Conservation (phyloP, 2,888 invertebrate species). For the Leucophora obtusa region DNA sequence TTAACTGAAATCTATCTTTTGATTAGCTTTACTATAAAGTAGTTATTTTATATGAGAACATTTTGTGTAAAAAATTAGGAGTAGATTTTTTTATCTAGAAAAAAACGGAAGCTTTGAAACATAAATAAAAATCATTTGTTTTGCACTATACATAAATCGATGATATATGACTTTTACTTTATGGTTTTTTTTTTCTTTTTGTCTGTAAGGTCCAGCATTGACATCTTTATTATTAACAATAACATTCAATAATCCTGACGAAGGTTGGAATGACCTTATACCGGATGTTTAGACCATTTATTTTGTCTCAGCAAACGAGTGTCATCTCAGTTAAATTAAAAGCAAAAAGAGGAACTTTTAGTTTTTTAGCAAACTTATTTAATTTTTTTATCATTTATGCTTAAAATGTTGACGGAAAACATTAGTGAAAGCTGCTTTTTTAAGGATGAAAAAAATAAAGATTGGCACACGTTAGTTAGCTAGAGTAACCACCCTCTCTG, state of each 20-base stretch:
- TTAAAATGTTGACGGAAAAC: constrained; percentile 37
- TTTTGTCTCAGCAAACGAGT: constrained; percentile 25
- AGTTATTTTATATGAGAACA: too few relatives aligned
- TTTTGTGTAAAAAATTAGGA: too few relatives aligned
- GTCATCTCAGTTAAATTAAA: neutral
- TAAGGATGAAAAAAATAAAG: neutral
- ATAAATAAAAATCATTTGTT: constrained; percentile 59
- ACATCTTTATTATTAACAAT: constrained; percentile 49
- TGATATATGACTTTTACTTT: constrained; percentile 49
- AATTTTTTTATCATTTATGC: constrained; percentile 19
- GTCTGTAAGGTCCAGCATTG: constrained; percentile 47
- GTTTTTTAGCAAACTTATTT: constrained; percentile 6
- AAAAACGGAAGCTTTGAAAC: constrained; percentile 48
- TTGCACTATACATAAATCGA: constrained; percentile 15
- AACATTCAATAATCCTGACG: neutral
- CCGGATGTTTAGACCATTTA: constrained; percentile 63
- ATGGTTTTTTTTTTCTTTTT: constrained; percentile 25
- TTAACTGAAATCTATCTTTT: constrained; percentile 1
- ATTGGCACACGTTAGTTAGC: neutral
- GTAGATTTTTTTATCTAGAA: constrained; percentile 13
- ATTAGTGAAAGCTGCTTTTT: constrained; percentile 19
- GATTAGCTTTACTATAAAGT: too few relatives aligned
- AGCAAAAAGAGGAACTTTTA: constrained; percentile 43
- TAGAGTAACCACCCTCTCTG: neutral
- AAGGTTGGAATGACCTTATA: constrained; percentile 40